These are phyloP conservation scores for Bos javanicus DNA, from an alignment of 2,113 vertebrate genomes.

Conservation along the genomic window DNA sequence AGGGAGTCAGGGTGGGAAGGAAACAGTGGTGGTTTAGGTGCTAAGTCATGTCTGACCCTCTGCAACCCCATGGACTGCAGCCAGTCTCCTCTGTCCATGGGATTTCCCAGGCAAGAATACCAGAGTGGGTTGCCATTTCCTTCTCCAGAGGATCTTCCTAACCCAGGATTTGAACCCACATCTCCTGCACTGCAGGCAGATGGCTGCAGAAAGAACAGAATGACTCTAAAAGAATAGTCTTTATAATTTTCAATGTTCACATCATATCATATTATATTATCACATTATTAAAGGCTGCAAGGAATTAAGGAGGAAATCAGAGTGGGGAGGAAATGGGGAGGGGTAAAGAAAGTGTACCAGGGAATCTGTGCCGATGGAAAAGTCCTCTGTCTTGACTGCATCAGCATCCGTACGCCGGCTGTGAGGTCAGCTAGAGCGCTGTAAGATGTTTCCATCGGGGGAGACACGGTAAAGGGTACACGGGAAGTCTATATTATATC, in stretches of 20 bases:
- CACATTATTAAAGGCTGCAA: neutral
- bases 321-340: neutral
- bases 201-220: neutral
- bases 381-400: neutral
- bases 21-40: neutral
- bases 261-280: neutral
- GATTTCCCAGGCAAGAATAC: neutral
- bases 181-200: neutral
- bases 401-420: neutral
- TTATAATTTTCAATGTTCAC: neutral
- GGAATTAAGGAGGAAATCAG: neutral
- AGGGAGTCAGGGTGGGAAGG: neutral
- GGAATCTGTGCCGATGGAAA: neutral
- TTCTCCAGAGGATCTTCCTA: neutral
- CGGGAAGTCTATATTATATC: neutral
- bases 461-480: accelerated
- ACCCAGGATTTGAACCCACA: neutral
- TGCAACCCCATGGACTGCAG: neutral
- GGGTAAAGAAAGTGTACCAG: neutral
- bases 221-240: neutral
- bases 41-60: neutral
- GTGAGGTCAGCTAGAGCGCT: neutral
- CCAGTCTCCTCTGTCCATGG: neutral
- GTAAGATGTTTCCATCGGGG: neutral
- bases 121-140: neutral